Base-by-base conservation (phyloP, 2,113 vertebrate genomes). In the Xenopus laevis region DNA sequence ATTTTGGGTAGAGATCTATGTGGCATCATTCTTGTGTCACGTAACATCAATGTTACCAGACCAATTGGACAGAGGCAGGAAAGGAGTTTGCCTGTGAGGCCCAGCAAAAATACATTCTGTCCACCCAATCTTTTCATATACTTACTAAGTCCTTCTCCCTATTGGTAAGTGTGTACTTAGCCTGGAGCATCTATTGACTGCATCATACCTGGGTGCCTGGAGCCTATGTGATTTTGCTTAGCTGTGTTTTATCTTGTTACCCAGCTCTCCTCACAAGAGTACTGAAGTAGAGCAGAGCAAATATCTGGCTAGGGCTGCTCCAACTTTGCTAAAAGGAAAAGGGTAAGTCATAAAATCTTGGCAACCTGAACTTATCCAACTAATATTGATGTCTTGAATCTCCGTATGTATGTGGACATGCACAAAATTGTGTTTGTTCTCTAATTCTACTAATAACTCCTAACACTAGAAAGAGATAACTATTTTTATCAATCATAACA, bases 281-380 rank as follows among this genome's bases (percentile, higher is more conserved):
- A 91, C 90, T 82, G 93, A 94, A 87, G 85, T 89, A 87, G 92
- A 91, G 81, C 94, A 94, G 84, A 95, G 80, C 93, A 94, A 91
- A 90, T 87, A 87, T 69, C 87, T 94, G 90, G 89, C 92, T 87
- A 93, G 87, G 91, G 90, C 93, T 72, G 90, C 93, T 87, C 93
- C 95, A 71, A 89, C 93, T 90, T 93, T 98, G 89, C 93, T 99
- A 82, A 97, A 93, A 87, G 95, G 94, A 78, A 95, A 91, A 91
- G 96, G 95, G 96, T 98, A 94, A 98, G 97, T 96, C 80, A 13
- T 0, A 81, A 87, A 84, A 79, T 79, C 57, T 80, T 81, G 13
- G 0, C 66, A 80, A 61, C 47, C 68, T 81, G 61, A 79, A 82
- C 83, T 92, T 89, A 90, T 77, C 67, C 23, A 79, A 84, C 84